Conservation (phyloP, 2,797 vertebrate species). For the Tragopan temminckii region DNA sequence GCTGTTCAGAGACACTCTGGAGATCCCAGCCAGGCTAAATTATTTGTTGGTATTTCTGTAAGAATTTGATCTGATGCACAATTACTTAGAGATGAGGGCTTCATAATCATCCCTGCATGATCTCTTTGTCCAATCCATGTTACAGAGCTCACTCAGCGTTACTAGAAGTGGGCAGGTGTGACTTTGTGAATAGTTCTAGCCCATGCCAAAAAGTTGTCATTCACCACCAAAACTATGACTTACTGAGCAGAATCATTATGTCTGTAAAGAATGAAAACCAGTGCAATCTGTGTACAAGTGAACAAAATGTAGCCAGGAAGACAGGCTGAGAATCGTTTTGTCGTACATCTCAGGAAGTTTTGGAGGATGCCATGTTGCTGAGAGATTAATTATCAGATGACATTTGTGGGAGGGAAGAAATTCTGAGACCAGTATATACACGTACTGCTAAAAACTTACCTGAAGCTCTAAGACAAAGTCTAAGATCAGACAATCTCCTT, state of each 20-base stretch:
- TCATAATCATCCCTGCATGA: not conserved
- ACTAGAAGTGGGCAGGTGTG: not conserved
- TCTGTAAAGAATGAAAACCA: not conserved
- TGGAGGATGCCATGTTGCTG: rapidly evolving
- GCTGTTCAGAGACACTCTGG: not conserved
- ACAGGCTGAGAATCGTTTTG: not conserved
- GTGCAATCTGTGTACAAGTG: rapidly evolving
- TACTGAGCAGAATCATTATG: not conserved
- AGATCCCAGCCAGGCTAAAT: not conserved
- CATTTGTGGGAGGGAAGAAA: not conserved
- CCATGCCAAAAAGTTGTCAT: not conserved
- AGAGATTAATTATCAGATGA: not conserved
- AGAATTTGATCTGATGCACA: not conserved
- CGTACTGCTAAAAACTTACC: not conserved
- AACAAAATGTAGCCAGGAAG: not conserved
- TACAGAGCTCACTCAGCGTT: not conserved
- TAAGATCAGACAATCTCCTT: not conserved
- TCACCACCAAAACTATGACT: not conserved
- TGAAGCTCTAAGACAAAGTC: not conserved
- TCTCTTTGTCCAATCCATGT: rapidly evolving
- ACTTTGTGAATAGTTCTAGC: not conserved
- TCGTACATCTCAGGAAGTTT: not conserved
- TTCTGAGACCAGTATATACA: not conserved
- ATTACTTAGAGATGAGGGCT: not conserved
- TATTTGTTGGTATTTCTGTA: not conserved